A percentile compares a stretch with the other conserved stretches of the same genome.
phyloP scores from a whole-genome alignment of 2,797 vertebrate genomes.

The Anas georgica region DNA sequence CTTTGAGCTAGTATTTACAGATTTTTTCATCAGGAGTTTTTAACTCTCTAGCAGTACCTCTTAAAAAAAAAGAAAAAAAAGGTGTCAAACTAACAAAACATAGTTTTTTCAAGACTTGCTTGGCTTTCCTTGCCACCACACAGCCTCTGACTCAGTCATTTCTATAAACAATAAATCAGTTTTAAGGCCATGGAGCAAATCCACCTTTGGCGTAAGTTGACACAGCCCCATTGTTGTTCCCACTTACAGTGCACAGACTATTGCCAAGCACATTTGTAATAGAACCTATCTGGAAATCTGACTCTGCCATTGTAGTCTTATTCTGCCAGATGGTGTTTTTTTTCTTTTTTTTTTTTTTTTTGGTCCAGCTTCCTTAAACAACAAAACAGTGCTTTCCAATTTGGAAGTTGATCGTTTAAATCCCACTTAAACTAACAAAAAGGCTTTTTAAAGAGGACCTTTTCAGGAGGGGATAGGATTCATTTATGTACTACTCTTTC shows the following conservation, averaged over 20 bases:
- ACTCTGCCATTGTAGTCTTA: constrained; percentile 27
- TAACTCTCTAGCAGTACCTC: not conserved
- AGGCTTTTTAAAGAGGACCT: not conserved
- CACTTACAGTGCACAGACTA: not conserved
- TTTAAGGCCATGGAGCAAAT: constrained; percentile 44
- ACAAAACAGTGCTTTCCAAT: not conserved
- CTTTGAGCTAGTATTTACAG: not conserved
- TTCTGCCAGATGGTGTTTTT: not conserved
- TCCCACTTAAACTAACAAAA: constrained; percentile 14
- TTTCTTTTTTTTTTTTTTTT: not conserved
- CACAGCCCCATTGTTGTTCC: constrained; percentile 23
- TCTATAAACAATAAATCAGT: constrained; percentile 22
- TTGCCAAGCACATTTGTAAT: constrained; percentile 34
- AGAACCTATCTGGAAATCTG: constrained; percentile 43
- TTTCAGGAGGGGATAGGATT: not conserved
- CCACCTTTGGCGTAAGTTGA: constrained; percentile 12
- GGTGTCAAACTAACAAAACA: not conserved
- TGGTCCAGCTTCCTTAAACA: constrained; percentile 29
- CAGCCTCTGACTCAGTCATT: not conserved
- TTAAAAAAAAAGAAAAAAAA: not conserved
- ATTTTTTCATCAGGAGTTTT: not conserved
- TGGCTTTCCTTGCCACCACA: not conserved
- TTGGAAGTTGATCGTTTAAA: constrained; percentile 24
- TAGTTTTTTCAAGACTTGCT: not conserved
- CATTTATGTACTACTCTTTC: not conserved